Evolutionary conservation across 2,888 invertebrate species (phyloP).

Genomic region (Xestia ashworthii): DNA sequence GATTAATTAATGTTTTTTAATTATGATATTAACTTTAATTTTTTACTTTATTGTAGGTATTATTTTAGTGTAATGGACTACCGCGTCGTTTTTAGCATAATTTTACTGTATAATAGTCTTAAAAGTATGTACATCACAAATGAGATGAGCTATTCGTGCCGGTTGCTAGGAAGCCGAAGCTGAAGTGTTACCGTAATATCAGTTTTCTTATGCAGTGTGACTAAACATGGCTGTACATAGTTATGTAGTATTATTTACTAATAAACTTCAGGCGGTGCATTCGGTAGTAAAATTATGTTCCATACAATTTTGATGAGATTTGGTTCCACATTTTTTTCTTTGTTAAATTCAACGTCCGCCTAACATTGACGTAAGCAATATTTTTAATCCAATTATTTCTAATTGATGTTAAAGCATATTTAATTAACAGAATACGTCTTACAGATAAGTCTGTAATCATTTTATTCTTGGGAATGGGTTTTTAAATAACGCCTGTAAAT

Average conservation of each 20-base stretch:
- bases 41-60: conserved; percentile 64
- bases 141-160: conserved; percentile 71
- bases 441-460: conserved; percentile 63
- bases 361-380: conserved; percentile 82
- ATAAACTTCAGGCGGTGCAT: conserved; percentile 40
- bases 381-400: conserved; percentile 64
- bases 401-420: conserved; percentile 57
- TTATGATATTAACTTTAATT: conserved; percentile 61
- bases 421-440: conserved; percentile 44
- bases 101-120: conserved; percentile 77
- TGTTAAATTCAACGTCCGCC: conserved; percentile 76
- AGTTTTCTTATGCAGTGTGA: conserved; percentile 64
- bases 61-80: conserved; percentile 66
- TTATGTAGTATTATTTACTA: conserved; percentile 63
- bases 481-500: conserved; percentile 61
- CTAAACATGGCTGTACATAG: conserved; percentile 62
- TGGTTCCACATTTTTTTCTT: conserved; percentile 39
- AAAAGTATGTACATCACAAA: conserved; percentile 77
- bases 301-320: conserved; percentile 46
- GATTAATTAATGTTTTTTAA: conserved; percentile 67
- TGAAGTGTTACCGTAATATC: conserved; percentile 79
- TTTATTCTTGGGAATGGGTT: conserved; percentile 65
- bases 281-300: conserved; percentile 55
- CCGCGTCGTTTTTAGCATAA: conserved; percentile 75
- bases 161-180: conserved; percentile 76